Conservation (phyloP, 2,113 vertebrate genomes). For the Urocolius indicus region DNA sequence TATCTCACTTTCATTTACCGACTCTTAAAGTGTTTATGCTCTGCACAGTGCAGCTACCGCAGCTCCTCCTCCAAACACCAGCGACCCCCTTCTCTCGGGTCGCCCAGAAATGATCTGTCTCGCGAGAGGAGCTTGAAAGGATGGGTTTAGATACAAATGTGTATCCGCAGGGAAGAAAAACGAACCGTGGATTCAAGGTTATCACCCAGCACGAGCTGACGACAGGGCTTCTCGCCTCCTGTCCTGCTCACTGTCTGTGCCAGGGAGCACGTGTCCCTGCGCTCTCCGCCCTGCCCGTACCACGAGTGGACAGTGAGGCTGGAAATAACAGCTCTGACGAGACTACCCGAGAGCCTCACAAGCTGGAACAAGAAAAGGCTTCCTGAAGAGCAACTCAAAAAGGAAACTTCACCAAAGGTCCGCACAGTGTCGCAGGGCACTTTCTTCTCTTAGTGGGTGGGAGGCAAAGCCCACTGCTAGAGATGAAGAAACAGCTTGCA, state of each 20-base stretch:
- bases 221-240: neutral
- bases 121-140: neutral
- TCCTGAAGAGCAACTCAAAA: conserved; percentile 63
- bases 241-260: neutral
- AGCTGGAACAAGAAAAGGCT: conserved; percentile 59
- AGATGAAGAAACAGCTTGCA: conserved; percentile 50
- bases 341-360: conserved; percentile 51
- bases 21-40: conserved; percentile 17
- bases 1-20: conserved; percentile 4
- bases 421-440: conserved; percentile 20
- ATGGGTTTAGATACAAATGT: conserved; percentile 12
- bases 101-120: conserved; percentile 32
- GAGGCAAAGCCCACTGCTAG: conserved; percentile 61
- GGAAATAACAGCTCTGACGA: conserved; percentile 53
- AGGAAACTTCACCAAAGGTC: conserved; percentile 56
- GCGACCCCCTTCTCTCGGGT: conserved; percentile 19
- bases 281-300: neutral
- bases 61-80: neutral
- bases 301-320: conserved; percentile 42
- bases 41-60: neutral
- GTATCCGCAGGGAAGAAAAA: conserved; percentile 20
- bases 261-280: neutral
- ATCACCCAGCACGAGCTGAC: neutral
- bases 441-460: conserved; percentile 70
- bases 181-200: neutral